phyloP scores from a whole-genome alignment of 2,797 vertebrate species.

The Knipowitschia caucasica region DNA sequence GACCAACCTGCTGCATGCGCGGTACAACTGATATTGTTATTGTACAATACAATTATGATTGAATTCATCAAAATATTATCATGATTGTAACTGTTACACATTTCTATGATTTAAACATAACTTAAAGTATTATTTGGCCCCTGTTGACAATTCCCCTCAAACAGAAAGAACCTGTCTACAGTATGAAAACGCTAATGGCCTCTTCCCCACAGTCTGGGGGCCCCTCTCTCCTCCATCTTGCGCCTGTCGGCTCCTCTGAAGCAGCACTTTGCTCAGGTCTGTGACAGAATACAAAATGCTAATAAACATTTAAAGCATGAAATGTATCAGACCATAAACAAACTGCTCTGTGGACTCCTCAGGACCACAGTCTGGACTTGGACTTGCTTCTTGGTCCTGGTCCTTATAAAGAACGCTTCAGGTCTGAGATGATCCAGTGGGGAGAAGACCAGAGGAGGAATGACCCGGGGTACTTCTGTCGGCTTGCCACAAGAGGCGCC shows the following conservation, averaged over 20 bases:
- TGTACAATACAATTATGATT: too few species aligned
- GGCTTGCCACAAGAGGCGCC: constrained; percentile 62
- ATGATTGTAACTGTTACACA: background rate
- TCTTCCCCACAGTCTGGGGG: constrained; percentile 53
- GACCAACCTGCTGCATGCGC: constrained; percentile 61
- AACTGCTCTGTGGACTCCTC: background rate
- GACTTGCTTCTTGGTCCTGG: constrained; percentile 82
- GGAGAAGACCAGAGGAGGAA: constrained; percentile 76
- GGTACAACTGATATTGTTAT: constrained; percentile 62
- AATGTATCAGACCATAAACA: too few species aligned
- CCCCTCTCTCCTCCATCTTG: constrained; percentile 58
- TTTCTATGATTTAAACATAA: too few species aligned
- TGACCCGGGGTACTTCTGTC: constrained; percentile 89
- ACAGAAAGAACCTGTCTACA: too few species aligned
- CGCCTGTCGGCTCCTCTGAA: constrained; percentile 76
- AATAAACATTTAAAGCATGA: too few species aligned
- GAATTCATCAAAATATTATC: too few species aligned
- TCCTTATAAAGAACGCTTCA: constrained; percentile 82
- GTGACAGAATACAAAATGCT: constrained; percentile 1
- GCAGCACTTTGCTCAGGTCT: constrained; percentile 71
- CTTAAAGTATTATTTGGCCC: background rate
- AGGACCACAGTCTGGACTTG: constrained; percentile 85
- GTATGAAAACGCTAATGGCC: too few species aligned
- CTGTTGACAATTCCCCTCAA: too few species aligned
- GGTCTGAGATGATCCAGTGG: constrained; percentile 89